Evolutionary conservation across 2,888 invertebrate species (phyloP).

Genomic region (Agonum fuliginosum): DNA sequence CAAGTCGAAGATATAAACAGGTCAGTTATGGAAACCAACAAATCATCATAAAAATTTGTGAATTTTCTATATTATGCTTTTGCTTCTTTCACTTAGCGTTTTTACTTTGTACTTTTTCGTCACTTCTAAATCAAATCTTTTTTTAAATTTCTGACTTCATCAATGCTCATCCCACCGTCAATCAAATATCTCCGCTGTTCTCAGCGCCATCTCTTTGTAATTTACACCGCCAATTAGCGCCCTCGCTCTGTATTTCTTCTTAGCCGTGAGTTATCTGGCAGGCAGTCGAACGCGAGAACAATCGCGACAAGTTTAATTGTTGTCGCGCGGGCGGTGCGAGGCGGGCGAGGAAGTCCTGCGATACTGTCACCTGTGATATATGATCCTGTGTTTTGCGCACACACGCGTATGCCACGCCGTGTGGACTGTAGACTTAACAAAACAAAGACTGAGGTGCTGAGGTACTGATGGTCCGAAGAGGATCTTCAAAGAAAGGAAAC

Average conservation of each 20-base stretch:
- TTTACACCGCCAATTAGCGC: background rate
- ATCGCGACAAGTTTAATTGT: conserved; percentile 56
- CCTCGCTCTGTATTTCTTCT: background rate
- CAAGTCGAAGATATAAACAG: no score
- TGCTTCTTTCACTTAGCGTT: background rate
- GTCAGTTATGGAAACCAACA: no score
- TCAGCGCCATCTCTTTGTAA: background rate
- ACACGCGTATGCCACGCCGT: conserved; percentile 18
- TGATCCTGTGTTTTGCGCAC: conserved; percentile 52
- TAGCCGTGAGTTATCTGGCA: conserved; percentile 23
- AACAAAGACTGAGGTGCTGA: background rate
- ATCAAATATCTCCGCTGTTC: no score
- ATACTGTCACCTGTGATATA: conserved; percentile 58
- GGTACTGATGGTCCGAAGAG: background rate
- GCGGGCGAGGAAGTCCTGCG: background rate
- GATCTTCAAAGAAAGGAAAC: no score
- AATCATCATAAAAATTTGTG: no score
- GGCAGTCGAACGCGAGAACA: conserved; percentile 40
- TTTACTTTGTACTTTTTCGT: no score
- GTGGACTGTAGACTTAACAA: conserved; percentile 16
- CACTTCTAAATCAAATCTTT: no score
- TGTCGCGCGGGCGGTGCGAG: conserved; percentile 35
- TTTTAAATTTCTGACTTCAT: no score
- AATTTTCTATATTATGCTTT: no score
- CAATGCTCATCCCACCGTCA: no score